Evolutionary conservation across 2,113 vertebrate genomes (phyloP), one percentile per base, ranked within the genome.

Genomic region (Psilopsiagon aymara): DNA sequence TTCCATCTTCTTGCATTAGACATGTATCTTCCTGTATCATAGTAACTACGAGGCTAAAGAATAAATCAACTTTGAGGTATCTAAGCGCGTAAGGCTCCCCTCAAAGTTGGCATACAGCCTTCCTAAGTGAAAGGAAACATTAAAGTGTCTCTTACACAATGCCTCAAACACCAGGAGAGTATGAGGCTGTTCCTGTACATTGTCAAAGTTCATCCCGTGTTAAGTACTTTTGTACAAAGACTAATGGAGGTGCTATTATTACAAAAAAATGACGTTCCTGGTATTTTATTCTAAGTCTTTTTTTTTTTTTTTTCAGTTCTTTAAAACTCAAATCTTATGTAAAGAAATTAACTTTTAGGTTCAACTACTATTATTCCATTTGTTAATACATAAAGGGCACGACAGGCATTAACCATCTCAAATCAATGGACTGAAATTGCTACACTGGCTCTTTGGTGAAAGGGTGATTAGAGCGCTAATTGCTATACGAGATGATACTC

Each of bases 361-460:
- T 95, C 86, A 63, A 81, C 76, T 73, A 94, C 81, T 51, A 71
- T 95, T 87, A 88, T 62, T 97, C 62, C 78, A 96, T 95, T 94
- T 79, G 51, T 78, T 91, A 95, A 86, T 79, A 95, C 5, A 7
- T 73, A 68, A 94, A 94, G 87, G 94, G 83, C 77, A 92, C 1
- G 35, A 60, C 80, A 92, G 69, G 49, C 92, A 94, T 27, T 8
- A 41, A 95, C 82, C 55, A 82, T 64, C 67, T 88, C 78, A 87
- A 86, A 93, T 78, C 86, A 95, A 96, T 28, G 78, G 68, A 92
- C 66, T 91, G 86, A 81, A 97, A 96, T 41, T 92, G 91, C 82
- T 96, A 94, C 71, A 66, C 41, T 81, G 71, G 83, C 71, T 96
- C 94, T 95, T 95, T 92, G 95, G 93, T 79, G 86, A 97, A 92